These are phyloP conservation scores for Hemibagrus wyckioides DNA, from an alignment of 2,113 vertebrate genomes.

Conservation along the genomic window DNA sequence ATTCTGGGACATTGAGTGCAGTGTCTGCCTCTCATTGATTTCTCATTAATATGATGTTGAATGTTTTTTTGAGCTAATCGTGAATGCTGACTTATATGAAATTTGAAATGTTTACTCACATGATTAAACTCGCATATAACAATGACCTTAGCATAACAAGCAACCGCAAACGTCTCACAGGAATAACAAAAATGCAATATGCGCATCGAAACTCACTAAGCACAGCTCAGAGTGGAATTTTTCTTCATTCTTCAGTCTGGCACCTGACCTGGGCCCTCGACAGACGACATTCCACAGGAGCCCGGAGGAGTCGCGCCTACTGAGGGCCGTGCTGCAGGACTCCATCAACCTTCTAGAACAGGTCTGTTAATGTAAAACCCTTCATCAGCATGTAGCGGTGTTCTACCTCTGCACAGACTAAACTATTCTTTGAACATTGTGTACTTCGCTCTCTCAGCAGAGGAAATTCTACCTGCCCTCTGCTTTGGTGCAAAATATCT, in stretches of 20 bases:
- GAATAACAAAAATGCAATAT: neutral
- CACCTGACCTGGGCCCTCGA: conserved; percentile 58
- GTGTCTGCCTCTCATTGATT: neutral
- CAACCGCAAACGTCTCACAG: neutral
- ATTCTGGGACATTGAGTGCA: neutral
- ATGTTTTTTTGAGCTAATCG: neutral
- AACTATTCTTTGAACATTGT: neutral
- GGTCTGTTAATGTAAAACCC: conserved; percentile 63
- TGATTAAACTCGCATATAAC: neutral
- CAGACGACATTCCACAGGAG: conserved; percentile 45
- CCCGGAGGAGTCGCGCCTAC: conserved; percentile 63
- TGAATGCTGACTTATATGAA: neutral
- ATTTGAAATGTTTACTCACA: neutral
- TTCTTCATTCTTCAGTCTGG: conserved; percentile 54
- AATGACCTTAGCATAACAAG: neutral
- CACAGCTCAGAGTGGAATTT: neutral
- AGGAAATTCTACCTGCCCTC: neutral
- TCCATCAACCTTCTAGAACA: conserved; percentile 91
- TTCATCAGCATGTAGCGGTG: neutral
- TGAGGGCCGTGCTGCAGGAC: conserved; percentile 88
- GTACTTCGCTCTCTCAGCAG: neutral
- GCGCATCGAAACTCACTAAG: no score
- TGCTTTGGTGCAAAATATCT: neutral
- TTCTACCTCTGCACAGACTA: neutral
- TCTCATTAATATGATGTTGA: neutral